Evolutionary conservation across 2,797 vertebrate genomes (phyloP).

Genomic region (Micropoecilia bifurca): DNA sequence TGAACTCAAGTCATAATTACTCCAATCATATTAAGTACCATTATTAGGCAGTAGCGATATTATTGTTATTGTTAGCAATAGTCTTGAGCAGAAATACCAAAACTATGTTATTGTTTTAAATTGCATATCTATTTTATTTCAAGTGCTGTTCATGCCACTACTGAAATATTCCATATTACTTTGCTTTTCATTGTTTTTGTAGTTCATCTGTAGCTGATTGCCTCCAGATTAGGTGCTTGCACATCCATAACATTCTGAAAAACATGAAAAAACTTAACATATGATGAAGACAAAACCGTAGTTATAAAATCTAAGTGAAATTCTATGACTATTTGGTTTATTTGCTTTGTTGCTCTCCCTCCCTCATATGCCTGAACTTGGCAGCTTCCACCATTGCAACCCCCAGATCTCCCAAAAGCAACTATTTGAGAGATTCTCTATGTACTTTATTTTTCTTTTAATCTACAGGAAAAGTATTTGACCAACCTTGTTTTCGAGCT

Average conservation of each 20-base stretch:
- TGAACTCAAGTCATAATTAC: not conserved
- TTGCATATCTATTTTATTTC: not conserved
- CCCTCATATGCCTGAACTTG: not conserved
- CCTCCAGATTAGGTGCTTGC: not conserved
- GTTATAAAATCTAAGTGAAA: not conserved
- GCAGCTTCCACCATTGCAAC: not conserved
- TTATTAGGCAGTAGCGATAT: not conserved
- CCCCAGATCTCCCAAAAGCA: not conserved
- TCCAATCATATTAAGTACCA: not conserved
- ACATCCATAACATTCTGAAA: not conserved
- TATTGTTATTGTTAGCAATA: not conserved
- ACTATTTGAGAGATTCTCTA: not conserved
- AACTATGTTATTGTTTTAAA: not conserved
- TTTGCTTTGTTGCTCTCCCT: not conserved
- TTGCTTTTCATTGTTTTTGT: not conserved
- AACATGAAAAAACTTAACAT: not conserved
- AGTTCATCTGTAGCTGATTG: not conserved
- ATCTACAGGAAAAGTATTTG: not conserved
- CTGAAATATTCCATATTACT: not conserved
- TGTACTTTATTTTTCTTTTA: not conserved
- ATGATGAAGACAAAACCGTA: not conserved
- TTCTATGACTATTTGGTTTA: not conserved
- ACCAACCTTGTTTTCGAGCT: not conserved
- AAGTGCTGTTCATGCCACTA: not conserved
- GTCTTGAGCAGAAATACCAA: not conserved